A percentile compares a stretch with the other conserved stretches of the same genome.
Evolutionary conservation across 2,888 invertebrate genomes (phyloP).

Genomic region (Lasioglossum villosulum): DNA sequence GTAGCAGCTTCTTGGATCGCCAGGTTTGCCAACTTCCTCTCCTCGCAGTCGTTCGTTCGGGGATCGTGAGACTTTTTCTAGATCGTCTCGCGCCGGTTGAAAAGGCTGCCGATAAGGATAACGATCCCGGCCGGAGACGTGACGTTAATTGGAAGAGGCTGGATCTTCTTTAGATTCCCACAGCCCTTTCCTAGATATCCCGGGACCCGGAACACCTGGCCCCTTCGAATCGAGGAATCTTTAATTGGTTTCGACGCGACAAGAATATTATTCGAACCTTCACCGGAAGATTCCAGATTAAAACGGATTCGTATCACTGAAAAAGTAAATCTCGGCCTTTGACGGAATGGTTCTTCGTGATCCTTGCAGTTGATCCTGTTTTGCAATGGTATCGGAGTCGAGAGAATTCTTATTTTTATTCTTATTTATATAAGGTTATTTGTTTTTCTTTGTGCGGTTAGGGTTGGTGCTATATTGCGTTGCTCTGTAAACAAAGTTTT

Average conservation of each 20-base stretch:
- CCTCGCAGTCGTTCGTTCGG: conserved; percentile 18
- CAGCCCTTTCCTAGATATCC: conserved; percentile 5
- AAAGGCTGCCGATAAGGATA: conserved; percentile 57
- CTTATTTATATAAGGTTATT: too few relatives aligned
- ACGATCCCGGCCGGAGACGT: conserved; percentile 57
- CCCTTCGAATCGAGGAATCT: conserved; percentile 42
- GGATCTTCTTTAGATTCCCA: neutral
- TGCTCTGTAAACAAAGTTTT: too few relatives aligned
- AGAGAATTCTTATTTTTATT: neutral
- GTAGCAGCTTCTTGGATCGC: conserved; percentile 27
- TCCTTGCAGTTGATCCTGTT: neutral
- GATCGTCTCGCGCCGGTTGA: conserved; percentile 41
- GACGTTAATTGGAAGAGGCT: conserved; percentile 62
- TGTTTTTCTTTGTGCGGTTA: too few relatives aligned
- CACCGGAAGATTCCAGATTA: neutral
- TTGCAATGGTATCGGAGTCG: neutral
- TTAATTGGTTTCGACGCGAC: conserved; percentile 54
- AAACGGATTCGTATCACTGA: conserved; percentile 25
- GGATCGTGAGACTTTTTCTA: conserved; percentile 54
- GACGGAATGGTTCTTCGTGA: neutral
- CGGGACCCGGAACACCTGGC: conserved; percentile 12
- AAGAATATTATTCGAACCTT: conserved; percentile 36
- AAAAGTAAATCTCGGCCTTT: neutral
- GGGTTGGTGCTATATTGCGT: too few relatives aligned
- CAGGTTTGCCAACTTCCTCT: conserved; percentile 24